A percentile compares a stretch with the other conserved stretches of the same genome.
Conservation (phyloP, 2,797 vertebrate species). For the Linurgus olivaceus region DNA sequence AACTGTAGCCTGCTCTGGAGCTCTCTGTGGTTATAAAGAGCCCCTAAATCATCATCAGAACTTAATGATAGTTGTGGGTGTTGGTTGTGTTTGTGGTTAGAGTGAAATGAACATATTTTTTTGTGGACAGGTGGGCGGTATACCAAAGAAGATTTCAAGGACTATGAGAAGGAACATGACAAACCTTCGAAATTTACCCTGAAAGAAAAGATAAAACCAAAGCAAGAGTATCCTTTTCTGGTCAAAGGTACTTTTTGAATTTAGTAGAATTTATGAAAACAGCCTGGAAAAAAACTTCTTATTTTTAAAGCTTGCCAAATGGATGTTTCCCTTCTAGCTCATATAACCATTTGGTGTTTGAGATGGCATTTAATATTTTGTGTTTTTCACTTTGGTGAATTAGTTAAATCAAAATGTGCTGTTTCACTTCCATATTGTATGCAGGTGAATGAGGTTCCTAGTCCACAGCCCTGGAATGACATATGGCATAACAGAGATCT, state of each 20-base stretch:
- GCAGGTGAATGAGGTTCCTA: neutral
- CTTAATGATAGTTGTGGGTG: neutral
- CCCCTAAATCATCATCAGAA: neutral
- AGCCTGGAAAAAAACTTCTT: neutral
- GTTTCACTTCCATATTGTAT: neutral
- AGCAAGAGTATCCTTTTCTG: slow-evolving; percentile 91
- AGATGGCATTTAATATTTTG: neutral
- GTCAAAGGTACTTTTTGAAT: neutral
- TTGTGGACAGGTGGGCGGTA: slow-evolving; percentile 87
- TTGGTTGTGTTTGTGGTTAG: neutral
- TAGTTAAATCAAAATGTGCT: neutral
- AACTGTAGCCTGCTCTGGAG: neutral
- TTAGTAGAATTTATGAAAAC: neutral
- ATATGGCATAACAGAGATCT: neutral
- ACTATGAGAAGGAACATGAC: slow-evolving; percentile 88
- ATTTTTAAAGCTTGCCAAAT: neutral
- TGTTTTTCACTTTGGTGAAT: neutral
- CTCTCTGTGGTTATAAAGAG: neutral
- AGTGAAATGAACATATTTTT: neutral
- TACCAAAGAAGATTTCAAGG: slow-evolving; percentile 94
- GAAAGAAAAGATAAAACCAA: slow-evolving; percentile 89
- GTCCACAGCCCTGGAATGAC: neutral
- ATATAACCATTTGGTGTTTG: neutral
- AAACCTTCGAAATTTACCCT: slow-evolving; percentile 84
- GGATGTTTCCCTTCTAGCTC: neutral